Base-by-base conservation (phyloP, 2,797 vertebrate genomes). In the Halcyon leucocephala region DNA sequence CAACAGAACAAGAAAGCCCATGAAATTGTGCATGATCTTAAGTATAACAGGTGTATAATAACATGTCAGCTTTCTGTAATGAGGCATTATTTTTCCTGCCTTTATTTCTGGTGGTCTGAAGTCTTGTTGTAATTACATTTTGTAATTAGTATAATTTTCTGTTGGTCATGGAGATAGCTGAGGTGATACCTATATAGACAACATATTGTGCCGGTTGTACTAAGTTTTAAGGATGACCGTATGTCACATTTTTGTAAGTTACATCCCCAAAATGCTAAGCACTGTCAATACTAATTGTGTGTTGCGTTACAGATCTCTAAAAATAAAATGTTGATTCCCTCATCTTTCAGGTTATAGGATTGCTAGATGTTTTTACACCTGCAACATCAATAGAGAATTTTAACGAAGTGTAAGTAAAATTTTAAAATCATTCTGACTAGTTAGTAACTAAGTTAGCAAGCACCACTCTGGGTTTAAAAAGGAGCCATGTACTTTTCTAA, bases 281-380 rank as follows among this genome's bases (percentile, higher is more conserved):
- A 14, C 12, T 82, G 35, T 67, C 70, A 58, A 5, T 89, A n/a
- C 14, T 77, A 48, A 82, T 83, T 61, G 31, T 16, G 11, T 35
- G 24, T 82, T 74, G 9, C 61, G 65, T 81, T 79, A 42, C 18
- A 31, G 62, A 73, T 84, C 85, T 83, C 67, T 78, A n/a, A 83
- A 92, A 82, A 41, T 89, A 92, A 95, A 88, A 82, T 73, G 44
- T 72, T 4, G 2, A 41, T 91, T 86, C 44, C 51, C 28, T 81
- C 22, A 25, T 80, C 42, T 96, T 97, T 79, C 94, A 98, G 99
- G 99, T 99, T 80, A 99, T 99, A 85, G 99, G 99, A 72, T 97
- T 99, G 73, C 98, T 99, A 95, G 99, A 99, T 25, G 99, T 99
- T 97, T 99, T 99, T 98, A 99, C 99, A n/a, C 99, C 99, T 29